Evolutionary conservation across 2,888 invertebrate species (phyloP).

Genomic region (Rosalia funebris): DNA sequence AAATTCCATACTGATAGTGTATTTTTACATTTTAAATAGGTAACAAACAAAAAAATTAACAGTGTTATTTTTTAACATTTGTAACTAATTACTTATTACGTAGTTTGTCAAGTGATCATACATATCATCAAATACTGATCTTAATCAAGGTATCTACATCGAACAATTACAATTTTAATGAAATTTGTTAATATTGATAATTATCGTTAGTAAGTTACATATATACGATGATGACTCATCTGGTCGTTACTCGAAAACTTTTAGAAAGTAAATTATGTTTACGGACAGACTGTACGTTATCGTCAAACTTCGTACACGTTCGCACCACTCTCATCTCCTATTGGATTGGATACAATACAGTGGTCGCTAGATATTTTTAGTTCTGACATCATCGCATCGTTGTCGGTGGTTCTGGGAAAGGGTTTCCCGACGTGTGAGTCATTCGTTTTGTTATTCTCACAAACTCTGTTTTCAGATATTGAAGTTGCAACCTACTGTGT

Average conservation of each 20-base stretch:
- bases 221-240: background rate
- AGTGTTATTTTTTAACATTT: no score
- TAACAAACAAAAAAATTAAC: no score
- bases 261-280: background rate
- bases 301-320: background rate
- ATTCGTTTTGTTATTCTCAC: slow-evolving; percentile 54
- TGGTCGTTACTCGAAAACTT: background rate
- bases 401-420: slow-evolving; percentile 63
- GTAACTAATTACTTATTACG: no score
- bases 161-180: no score
- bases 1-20: no score
- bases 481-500: slow-evolving; percentile 44
- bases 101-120: no score
- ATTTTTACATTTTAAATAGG: no score
- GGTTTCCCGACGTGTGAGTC: slow-evolving; percentile 62
- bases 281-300: background rate
- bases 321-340: background rate
- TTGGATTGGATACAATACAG: slow-evolving; percentile 24
- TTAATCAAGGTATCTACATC: no score
- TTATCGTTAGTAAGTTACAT: no score
- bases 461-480: slow-evolving; percentile 22
- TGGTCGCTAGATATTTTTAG: slow-evolving; percentile 60
- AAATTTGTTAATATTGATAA: no score
- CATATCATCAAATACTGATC: no score
- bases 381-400: slow-evolving; percentile 59